phyloP scores from a whole-genome alignment of 2,888 invertebrate species.

The Thera britannica region DNA sequence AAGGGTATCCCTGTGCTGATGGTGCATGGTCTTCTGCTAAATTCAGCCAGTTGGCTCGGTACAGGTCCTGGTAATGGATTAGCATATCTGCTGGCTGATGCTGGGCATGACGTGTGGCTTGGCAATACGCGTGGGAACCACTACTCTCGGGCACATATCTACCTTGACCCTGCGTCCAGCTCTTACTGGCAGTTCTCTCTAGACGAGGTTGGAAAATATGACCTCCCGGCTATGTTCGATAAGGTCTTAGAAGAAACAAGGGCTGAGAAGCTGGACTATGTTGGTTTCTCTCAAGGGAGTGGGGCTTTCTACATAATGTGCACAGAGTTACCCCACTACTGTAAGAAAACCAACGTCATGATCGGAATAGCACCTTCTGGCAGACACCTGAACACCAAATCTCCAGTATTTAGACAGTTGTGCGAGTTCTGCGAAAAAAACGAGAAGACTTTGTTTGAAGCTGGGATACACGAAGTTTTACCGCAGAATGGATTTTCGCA shows the following conservation, averaged over 20 bases:
- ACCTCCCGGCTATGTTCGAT: conserved; percentile 87
- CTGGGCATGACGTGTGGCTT: conserved; percentile 47
- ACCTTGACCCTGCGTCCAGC: conserved; percentile 60
- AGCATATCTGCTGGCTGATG: conserved; percentile 49
- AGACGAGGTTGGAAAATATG: conserved; percentile 90
- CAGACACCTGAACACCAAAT: conserved; percentile 71
- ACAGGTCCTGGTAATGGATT: conserved; percentile 58
- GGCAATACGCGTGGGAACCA: conserved; percentile 42
- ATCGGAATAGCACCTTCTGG: conserved; percentile 87
- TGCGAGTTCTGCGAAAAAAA: conserved; percentile 35
- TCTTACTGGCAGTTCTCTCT: conserved; percentile 87
- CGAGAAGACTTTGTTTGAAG: conserved; percentile 42
- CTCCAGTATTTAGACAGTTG: conserved; percentile 46
- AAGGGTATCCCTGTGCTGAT: conserved; percentile 59
- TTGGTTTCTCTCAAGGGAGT: conserved; percentile 92
- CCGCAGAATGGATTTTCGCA: conserved; percentile 55
- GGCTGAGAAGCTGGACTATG: conserved; percentile 62
- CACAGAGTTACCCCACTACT: conserved; percentile 86
- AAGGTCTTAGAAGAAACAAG: conserved; percentile 58
- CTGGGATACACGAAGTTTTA: conserved; percentile 56
- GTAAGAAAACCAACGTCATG: conserved; percentile 85
- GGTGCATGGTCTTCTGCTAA: conserved; percentile 68
- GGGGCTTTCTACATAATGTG: conserved; percentile 87
- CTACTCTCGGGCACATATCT: conserved; percentile 79
- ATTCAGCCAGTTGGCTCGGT: conserved; percentile 62